Percentiles rank a stretch among this genome's conserved stretches.
Conservation (phyloP, 2,797 vertebrate genomes). For the Anguilla obscura region DNA sequence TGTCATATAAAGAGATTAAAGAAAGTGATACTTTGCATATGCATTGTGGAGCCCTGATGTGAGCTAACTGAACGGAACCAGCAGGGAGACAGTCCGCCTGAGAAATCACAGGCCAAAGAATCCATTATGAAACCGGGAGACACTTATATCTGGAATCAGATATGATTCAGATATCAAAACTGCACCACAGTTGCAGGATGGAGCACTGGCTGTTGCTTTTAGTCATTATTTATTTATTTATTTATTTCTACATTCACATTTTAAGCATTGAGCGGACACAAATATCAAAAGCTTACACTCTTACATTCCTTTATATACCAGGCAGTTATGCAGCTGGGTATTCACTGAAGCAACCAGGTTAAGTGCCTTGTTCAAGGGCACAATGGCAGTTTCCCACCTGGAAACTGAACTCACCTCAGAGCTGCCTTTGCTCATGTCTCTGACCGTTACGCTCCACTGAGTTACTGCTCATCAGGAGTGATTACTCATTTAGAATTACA, state of each 20-base stretch:
- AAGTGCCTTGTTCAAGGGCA: not conserved
- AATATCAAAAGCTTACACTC: too few species aligned
- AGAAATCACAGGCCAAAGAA: not conserved
- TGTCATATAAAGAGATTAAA: not conserved
- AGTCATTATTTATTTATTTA: not conserved
- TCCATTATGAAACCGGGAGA: not conserved
- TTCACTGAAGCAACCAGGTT: not conserved
- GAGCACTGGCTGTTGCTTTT: not conserved
- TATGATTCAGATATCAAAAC: not conserved
- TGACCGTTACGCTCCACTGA: not conserved
- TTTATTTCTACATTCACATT: too few species aligned
- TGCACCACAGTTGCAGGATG: not conserved
- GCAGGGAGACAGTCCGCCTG: not conserved
- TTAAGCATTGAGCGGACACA: too few species aligned
- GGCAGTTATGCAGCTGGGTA: not conserved
- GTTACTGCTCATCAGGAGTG: not conserved
- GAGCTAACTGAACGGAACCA: not conserved
- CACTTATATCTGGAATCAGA: not conserved
- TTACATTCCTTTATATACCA: too few species aligned
- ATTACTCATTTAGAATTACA: too few species aligned
- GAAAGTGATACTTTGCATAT: not conserved
- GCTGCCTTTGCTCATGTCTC: not conserved
- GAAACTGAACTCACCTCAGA: constrained; percentile 15
- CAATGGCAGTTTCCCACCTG: not conserved
- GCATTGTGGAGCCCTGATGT: not conserved